Evolutionary conservation across 1,140 invertebrate genomes (phyloP).

Genomic region (Brachionus asplanchnoidis): DNA sequence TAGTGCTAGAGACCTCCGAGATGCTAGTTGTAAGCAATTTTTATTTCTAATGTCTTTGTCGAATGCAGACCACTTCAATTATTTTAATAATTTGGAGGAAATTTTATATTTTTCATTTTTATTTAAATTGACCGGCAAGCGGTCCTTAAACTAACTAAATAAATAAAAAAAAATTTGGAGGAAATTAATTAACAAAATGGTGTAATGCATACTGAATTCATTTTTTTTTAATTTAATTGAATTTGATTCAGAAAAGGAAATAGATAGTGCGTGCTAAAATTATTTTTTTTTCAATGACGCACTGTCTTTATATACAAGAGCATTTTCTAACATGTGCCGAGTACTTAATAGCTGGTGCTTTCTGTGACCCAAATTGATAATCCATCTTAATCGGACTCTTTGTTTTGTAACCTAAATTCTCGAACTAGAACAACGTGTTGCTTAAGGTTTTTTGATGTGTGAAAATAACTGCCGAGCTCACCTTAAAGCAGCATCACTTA

Average conservation of each 20-base stretch:
- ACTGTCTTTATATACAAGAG: background rate
- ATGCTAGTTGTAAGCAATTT: constrained; percentile 71
- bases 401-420: background rate
- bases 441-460: background rate
- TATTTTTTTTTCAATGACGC: background rate
- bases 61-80: constrained; percentile 14
- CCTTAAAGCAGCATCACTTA: background rate
- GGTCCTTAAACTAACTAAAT: no score
- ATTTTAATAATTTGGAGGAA: background rate
- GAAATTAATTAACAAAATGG: background rate
- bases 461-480: background rate
- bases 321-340: background rate
- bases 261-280: background rate
- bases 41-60: constrained; percentile 41
- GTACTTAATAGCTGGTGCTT: background rate
- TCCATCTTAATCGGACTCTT: background rate
- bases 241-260: background rate
- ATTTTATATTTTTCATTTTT: no score
- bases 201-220: background rate
- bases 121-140: no score
- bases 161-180: no score
- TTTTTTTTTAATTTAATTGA: background rate
- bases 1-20: constrained; percentile 74
- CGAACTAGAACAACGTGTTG: background rate
- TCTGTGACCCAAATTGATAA: background rate